Conservation (phyloP, 2,797 vertebrate species). For the Siniperca scherzeri region DNA sequence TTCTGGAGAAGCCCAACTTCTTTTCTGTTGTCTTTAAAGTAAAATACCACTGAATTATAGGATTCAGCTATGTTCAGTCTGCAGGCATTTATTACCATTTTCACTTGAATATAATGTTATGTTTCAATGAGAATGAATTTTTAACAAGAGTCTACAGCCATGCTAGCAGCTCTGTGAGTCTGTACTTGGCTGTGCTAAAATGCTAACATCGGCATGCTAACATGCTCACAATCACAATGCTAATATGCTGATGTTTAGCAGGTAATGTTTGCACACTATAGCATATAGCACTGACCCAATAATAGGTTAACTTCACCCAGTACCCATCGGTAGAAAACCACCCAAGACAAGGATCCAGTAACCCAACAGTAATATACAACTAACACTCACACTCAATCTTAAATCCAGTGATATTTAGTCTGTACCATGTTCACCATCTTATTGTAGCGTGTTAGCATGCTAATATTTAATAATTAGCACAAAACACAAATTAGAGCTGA, state of each 20-base stretch:
- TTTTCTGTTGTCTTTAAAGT: constrained; percentile 20
- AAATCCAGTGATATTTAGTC: background rate
- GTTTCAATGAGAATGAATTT: background rate
- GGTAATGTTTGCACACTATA: background rate
- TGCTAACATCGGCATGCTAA: background rate
- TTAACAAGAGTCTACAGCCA: too few species aligned
- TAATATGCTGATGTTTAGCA: background rate
- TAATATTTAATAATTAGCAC: too few species aligned
- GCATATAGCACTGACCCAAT: background rate
- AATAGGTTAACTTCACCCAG: background rate
- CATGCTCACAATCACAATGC: background rate
- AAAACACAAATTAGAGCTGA: too few species aligned
- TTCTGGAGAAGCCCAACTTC: constrained; percentile 16
- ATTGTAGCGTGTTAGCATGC: too few species aligned
- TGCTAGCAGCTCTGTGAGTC: background rate
- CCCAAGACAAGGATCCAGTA: too few species aligned
- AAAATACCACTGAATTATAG: constrained; percentile 2
- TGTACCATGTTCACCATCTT: background rate
- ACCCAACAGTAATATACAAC: too few species aligned
- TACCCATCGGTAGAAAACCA: background rate
- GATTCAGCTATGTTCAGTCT: background rate
- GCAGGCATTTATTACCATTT: background rate
- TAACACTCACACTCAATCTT: background rate
- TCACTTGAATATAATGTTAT: background rate
- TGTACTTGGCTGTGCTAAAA: background rate